These are phyloP conservation scores for Argyra leucocephala DNA, from an alignment of 2,888 invertebrate genomes.

Conservation along the genomic window DNA sequence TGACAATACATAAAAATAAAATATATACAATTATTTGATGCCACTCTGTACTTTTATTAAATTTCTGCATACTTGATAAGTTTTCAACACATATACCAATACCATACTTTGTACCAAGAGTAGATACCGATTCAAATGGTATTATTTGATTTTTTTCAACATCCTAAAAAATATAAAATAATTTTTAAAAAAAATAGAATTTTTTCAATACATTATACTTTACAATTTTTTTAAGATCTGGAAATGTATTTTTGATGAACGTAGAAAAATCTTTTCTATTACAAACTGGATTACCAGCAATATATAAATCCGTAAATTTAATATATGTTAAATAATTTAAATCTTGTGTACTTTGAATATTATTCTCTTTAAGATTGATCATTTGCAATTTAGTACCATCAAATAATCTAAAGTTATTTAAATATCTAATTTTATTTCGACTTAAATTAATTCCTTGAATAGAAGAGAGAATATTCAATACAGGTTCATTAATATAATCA, in stretches of 20 bases:
- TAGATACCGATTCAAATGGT: not conserved
- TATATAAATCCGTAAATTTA: slow-evolving; percentile 18
- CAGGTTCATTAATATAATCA: slow-evolving; percentile 6
- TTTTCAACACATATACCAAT: not conserved
- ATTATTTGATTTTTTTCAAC: not conserved
- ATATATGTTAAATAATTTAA: slow-evolving; percentile 18
- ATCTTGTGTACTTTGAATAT: not conserved
- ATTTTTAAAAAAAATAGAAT: not conserved
- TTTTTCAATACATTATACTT: slow-evolving; percentile 11
- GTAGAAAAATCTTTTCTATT: slow-evolving; percentile 11
- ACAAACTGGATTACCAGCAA: slow-evolving; percentile 21
- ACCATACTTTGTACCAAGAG: not conserved
- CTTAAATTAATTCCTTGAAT: slow-evolving; percentile 22
- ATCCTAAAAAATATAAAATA: not conserved
- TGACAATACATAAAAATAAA: not conserved
- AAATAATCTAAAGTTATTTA: slow-evolving; percentile 15
- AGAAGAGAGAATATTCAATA: slow-evolving; percentile 18
- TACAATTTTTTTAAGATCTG: slow-evolving; percentile 17
- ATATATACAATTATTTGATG: not conserved
- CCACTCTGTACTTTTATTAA: not conserved
- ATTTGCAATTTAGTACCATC: slow-evolving; percentile 16
- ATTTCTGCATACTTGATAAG: not conserved
- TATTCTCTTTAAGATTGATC: slow-evolving; percentile 18
- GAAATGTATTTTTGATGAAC: slow-evolving; percentile 17
- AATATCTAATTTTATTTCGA: slow-evolving; percentile 20